Evolutionary conservation across 2,797 vertebrate species (phyloP).

Genomic region (Brachymystax lenok): DNA sequence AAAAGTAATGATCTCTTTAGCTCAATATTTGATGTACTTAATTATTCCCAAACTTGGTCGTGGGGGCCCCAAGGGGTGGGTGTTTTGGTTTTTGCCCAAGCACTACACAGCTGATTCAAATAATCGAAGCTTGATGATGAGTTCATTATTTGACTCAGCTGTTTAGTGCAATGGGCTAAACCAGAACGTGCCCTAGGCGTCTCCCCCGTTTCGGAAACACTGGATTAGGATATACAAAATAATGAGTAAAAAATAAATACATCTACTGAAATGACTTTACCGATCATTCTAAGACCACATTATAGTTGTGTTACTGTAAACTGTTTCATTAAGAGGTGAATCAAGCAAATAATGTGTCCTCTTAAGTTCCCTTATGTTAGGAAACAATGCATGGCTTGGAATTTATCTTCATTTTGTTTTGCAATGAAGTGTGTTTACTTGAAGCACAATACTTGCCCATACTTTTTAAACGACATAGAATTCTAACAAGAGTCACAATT

Average conservation of each 20-base stretch:
- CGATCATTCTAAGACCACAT: constrained; percentile 29
- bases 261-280: constrained; percentile 39
- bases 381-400: constrained; percentile 18
- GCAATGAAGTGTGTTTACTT: constrained; percentile 32
- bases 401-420: constrained; percentile 30
- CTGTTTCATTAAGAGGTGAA: constrained; percentile 31
- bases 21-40: constrained; percentile 24
- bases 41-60: no score
- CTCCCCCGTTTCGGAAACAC: no score
- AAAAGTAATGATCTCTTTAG: constrained; percentile 40
- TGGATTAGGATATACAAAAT: constrained; percentile 36
- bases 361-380: constrained; percentile 27
- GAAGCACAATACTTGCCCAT: background rate
- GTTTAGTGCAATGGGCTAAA: no score
- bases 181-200: no score
- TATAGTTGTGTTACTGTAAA: constrained; percentile 31
- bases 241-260: constrained; percentile 35
- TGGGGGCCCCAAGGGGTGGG: no score
- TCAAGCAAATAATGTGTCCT: constrained; percentile 1
- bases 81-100: no score
- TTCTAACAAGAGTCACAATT: background rate
- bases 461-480: no score
- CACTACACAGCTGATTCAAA: no score
- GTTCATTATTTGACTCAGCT: no score
- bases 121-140: no score